These are phyloP conservation scores for Sebastes oblongus DNA, from an alignment of 2,797 vertebrate genomes.

Conservation along the genomic window DNA sequence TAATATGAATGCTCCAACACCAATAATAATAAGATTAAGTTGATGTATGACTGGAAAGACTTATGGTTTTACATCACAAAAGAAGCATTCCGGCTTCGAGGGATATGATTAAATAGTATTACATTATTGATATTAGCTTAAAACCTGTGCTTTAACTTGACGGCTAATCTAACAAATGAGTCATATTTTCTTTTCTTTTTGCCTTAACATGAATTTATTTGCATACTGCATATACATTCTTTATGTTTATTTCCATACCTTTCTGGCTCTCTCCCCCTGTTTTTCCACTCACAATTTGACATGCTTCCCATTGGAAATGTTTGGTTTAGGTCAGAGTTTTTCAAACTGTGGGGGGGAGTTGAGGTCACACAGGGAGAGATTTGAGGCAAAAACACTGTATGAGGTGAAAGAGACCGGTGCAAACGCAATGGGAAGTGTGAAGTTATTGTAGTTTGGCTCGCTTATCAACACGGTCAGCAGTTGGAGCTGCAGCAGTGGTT, in stretches of 20 bases:
- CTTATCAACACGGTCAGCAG: neutral
- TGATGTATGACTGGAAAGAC: constrained; percentile 34
- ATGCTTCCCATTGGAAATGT: neutral
- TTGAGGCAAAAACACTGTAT: no score
- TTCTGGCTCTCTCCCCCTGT: neutral
- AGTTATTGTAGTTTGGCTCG: neutral
- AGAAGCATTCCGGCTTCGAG: constrained; percentile 5
- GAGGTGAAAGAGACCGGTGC: neutral
- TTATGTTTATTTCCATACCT: neutral
- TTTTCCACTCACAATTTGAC: neutral
- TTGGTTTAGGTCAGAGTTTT: neutral
- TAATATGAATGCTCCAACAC: constrained; percentile 35
- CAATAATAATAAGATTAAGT: constrained; percentile 55
- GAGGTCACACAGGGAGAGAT: no score
- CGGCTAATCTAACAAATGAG: neutral
- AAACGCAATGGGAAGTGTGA: neutral
- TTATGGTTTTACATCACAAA: constrained; percentile 18
- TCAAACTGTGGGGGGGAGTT: neutral
- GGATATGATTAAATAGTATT: constrained; percentile 1
- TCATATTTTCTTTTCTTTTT: neutral
- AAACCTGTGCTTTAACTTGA: neutral
- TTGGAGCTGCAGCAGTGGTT: neutral
- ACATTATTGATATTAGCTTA: neutral
- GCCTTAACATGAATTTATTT: neutral
- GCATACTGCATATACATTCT: neutral